These are phyloP conservation scores for Morinoia aosen DNA, from an alignment of 2,888 invertebrate genomes.

Conservation along the genomic window DNA sequence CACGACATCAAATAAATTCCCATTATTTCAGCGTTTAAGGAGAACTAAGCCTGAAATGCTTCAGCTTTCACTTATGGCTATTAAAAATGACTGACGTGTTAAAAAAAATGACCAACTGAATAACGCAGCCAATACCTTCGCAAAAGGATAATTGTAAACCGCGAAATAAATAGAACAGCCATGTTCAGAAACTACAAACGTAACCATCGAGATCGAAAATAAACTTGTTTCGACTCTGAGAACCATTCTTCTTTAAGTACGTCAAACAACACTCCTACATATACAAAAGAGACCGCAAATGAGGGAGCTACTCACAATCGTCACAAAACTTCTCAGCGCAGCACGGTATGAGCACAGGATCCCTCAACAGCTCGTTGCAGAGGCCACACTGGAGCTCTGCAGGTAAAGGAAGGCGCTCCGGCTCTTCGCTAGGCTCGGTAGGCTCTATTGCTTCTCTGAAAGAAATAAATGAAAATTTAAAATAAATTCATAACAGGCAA, in stretches of 20 bases:
- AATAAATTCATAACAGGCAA: conserved; percentile 58
- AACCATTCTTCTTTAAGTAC: background rate
- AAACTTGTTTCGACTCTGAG: background rate
- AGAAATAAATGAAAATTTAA: conserved; percentile 70
- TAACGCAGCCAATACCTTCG: no score
- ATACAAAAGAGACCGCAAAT: background rate
- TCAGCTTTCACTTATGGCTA: no score
- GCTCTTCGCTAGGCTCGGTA: background rate
- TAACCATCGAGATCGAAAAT: background rate
- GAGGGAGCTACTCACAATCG: conserved; percentile 83
- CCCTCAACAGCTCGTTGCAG: conserved; percentile 91
- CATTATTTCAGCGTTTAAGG: no score
- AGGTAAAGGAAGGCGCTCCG: conserved; percentile 76
- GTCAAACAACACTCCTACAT: background rate
- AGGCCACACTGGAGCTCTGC: conserved; percentile 92
- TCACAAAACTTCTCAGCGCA: conserved; percentile 99
- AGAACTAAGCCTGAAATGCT: no score
- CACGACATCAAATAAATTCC: no score
- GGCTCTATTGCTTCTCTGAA: background rate
- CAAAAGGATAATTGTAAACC: no score
- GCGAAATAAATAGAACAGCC: no score
- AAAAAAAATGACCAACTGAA: no score
- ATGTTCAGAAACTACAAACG: background rate
- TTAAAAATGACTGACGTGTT: no score
- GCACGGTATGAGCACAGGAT: conserved; percentile 98